Conservation (phyloP, 2,797 vertebrate genomes). For the Gymnopithys bicolor region DNA sequence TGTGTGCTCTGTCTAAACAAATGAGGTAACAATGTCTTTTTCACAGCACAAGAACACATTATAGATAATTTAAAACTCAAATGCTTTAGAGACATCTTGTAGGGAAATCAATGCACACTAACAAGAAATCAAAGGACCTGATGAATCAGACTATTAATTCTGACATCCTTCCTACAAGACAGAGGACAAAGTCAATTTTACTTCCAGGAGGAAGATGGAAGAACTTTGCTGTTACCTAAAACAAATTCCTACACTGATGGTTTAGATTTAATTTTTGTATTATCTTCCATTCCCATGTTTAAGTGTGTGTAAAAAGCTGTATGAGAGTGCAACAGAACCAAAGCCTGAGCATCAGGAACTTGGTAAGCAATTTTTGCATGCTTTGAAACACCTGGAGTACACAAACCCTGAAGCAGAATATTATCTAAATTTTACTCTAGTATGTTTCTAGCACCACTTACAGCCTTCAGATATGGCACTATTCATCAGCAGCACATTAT, state of each 20-base stretch:
- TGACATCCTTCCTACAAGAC: conserved; percentile 32
- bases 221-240: background rate
- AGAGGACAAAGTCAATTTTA: conserved; percentile 33
- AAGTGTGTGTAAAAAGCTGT: background rate
- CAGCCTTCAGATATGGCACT: background rate
- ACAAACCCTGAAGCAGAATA: background rate
- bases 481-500: background rate
- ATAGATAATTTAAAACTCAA: conserved; percentile 49
- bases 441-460: background rate
- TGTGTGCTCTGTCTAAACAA: conserved; percentile 47
- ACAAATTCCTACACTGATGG: background rate
- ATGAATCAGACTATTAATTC: conserved; percentile 32
- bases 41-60: conserved; percentile 35
- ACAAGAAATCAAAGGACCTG: conserved; percentile 29
- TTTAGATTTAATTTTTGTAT: background rate
- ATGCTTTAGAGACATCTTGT: conserved; percentile 17
- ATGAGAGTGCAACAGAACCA: background rate
- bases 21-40: conserved; percentile 30
- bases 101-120: conserved; percentile 25
- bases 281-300: background rate
- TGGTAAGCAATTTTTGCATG: background rate
- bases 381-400: background rate
- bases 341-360: background rate
- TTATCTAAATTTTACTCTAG: background rate
- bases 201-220: conserved; percentile 9